Percentiles rank a stretch among this genome's conserved stretches.
phyloP scores from a whole-genome alignment of 2,888 invertebrate genomes.

The Bugulina stolonifera region DNA sequence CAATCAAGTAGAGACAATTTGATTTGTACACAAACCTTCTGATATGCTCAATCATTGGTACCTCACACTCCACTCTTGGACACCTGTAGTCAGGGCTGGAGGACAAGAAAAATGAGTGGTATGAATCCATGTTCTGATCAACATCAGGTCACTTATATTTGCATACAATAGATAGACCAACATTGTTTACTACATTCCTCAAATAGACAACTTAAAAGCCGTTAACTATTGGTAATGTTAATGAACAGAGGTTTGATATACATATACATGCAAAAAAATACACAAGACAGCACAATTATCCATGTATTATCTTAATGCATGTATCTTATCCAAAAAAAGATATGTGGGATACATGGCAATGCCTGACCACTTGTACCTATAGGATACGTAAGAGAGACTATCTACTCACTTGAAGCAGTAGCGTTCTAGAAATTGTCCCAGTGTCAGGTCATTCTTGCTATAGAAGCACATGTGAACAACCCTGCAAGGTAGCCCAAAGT shows the following conservation, averaged over 20 bases:
- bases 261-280: too few species aligned
- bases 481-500: constrained; percentile 58
- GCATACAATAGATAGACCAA: too few species aligned
- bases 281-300: too few species aligned
- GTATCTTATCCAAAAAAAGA: too few species aligned
- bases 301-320: too few species aligned
- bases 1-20: constrained; percentile 74
- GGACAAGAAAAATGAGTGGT: too few species aligned
- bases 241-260: too few species aligned
- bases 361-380: background rate
- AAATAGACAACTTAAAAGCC: too few species aligned
- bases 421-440: constrained; percentile 85
- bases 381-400: background rate
- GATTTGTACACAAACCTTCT: constrained; percentile 79
- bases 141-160: too few species aligned
- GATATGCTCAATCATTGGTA: constrained; percentile 80
- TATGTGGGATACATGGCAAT: too few species aligned
- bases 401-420: constrained; percentile 68
- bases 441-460: constrained; percentile 85
- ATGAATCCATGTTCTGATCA: too few species aligned
- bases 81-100: constrained; percentile 72
- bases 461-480: constrained; percentile 91
- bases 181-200: background rate
- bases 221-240: too few species aligned
- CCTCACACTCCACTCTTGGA: constrained; percentile 69